Evolutionary conservation across 2,888 invertebrate species (phyloP).

Genomic region (Epirrhoe tristata): DNA sequence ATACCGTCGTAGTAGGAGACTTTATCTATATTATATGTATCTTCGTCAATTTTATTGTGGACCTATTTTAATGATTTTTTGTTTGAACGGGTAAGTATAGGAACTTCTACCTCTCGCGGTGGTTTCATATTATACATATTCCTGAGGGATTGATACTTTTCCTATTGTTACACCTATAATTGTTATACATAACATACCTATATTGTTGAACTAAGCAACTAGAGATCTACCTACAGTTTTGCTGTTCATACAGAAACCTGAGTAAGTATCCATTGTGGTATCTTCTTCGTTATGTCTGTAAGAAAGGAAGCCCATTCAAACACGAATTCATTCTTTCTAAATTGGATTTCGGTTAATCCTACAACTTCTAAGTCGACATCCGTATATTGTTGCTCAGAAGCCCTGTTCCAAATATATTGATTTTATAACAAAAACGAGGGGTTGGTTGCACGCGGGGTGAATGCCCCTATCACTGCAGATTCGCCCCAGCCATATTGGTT

Average conservation of each 20-base stretch:
- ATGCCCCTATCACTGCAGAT: constrained; percentile 83
- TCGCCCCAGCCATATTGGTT: constrained; percentile 76
- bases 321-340: constrained; percentile 33
- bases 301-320: constrained; percentile 28
- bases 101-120: too few relatives aligned
- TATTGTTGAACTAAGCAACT: not conserved
- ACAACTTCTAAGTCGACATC: constrained; percentile 45
- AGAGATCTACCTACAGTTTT: constrained; percentile 1
- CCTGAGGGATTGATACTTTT: too few relatives aligned
- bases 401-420: constrained; percentile 80
- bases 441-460: constrained; percentile 80
- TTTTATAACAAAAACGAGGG: constrained; percentile 84
- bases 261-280: constrained; percentile 13
- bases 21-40: not conserved
- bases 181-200: too few relatives aligned
- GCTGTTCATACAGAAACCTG: constrained; percentile 3
- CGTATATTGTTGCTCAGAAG: constrained; percentile 62
- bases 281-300: constrained; percentile 21
- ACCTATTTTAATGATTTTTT: too few relatives aligned
- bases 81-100: too few relatives aligned
- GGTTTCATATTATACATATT: too few relatives aligned
- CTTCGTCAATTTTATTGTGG: too few relatives aligned
- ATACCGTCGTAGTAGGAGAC: not conserved
- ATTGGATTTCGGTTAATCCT: constrained; percentile 46
- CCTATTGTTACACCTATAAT: too few relatives aligned